Evolutionary conservation across 2,113 vertebrate species (phyloP).

Genomic region (Sebastes fasciatus): DNA sequence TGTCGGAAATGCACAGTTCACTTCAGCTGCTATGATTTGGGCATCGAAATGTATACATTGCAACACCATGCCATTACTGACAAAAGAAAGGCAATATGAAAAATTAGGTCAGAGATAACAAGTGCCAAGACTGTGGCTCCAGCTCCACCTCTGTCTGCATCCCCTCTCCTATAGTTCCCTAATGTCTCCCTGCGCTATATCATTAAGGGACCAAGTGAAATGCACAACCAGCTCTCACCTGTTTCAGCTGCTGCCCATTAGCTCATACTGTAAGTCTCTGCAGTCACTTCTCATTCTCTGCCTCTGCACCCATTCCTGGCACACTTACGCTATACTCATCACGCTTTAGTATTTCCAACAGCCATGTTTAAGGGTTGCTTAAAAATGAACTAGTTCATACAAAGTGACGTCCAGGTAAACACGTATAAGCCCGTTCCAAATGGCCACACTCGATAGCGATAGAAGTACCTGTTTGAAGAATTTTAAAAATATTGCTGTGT

Average conservation of each 20-base stretch:
- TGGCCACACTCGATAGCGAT: not conserved
- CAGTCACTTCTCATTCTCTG: conserved; percentile 14
- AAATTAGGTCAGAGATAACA: conserved; percentile 55
- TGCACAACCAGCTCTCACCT: conserved; percentile 24
- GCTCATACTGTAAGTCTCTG: conserved; percentile 4
- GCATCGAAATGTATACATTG: conserved; percentile 31
- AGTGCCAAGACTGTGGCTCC: conserved; percentile 34
- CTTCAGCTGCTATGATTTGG: conserved; percentile 14
- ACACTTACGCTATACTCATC: not conserved
- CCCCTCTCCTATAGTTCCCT: conserved; percentile 1
- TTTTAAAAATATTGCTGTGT: not conserved
- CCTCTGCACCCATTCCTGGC: not conserved
- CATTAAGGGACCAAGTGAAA: conserved; percentile 17
- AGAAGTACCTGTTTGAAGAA: not conserved
- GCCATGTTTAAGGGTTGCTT: not conserved
- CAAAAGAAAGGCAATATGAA: conserved; percentile 36
- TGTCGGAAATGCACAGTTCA: not conserved
- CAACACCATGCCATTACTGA: conserved; percentile 24
- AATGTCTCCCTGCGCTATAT: conserved; percentile 23
- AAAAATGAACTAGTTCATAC: not conserved
- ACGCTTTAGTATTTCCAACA: conserved; percentile 5
- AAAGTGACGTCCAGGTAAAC: not conserved
- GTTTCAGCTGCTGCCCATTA: conserved; percentile 32
- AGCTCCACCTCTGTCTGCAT: conserved; percentile 18
- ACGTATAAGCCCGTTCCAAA: not conserved